Evolutionary conservation across 2,888 invertebrate genomes (phyloP).

Genomic region (Flexamia atlantica): DNA sequence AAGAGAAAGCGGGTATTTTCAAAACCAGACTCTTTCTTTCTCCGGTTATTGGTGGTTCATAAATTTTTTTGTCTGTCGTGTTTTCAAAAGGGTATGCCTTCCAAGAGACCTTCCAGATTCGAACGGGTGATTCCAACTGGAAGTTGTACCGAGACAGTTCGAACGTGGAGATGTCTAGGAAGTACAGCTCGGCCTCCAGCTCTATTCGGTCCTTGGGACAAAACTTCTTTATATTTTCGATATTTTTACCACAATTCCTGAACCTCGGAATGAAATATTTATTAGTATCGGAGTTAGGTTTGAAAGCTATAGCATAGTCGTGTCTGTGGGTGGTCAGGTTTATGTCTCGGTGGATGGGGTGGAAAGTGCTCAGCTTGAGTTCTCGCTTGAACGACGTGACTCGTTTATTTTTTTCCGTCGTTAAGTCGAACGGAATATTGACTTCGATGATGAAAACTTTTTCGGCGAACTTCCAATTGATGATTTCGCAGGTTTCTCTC

Average conservation of each 20-base stretch:
- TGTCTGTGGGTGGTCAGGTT: neutral
- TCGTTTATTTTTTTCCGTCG: neutral
- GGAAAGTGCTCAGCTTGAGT: neutral
- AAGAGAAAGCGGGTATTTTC: neutral
- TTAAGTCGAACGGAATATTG: neutral
- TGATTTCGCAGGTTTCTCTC: neutral
- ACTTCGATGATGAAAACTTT: neutral
- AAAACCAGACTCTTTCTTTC: neutral
- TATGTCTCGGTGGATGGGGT: neutral
- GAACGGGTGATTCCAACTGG: neutral
- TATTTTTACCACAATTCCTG: neutral
- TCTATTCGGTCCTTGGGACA: neutral
- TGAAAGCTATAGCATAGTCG: neutral
- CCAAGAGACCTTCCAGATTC: neutral
- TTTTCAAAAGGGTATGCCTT: neutral
- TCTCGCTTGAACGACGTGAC: neutral
- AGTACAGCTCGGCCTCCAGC: neutral
- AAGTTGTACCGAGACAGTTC: neutral
- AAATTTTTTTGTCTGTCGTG: neutral
- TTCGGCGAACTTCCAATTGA: neutral
- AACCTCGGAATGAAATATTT: neutral
- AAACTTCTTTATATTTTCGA: neutral
- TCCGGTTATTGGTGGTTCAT: neutral
- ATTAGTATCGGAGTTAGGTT: neutral
- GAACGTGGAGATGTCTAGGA: neutral